phyloP scores from a whole-genome alignment of 2,888 invertebrate genomes.

The Lomographa bimaculata region DNA sequence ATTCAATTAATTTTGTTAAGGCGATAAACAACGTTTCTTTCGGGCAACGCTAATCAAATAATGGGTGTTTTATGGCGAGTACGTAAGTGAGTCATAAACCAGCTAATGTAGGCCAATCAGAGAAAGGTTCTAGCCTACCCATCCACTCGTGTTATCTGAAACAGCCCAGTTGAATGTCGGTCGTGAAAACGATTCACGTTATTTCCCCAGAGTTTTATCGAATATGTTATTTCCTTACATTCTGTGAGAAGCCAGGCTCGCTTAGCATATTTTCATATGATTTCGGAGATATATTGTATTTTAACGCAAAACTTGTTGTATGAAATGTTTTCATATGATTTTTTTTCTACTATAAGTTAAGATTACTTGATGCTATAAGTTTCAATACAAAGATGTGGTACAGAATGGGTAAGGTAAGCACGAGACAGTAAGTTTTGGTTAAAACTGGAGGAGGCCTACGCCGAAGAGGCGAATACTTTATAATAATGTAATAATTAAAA shows the following conservation, averaged over 20 bases:
- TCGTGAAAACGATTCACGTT: conserved; percentile 58
- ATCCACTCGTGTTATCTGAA: conserved; percentile 47
- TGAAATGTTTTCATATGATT: no score
- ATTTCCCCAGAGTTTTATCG: conserved; percentile 55
- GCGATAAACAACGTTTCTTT: conserved; percentile 29
- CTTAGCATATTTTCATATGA: conserved; percentile 13
- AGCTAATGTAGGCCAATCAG: conserved; percentile 48
- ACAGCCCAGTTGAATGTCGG: conserved; percentile 54
- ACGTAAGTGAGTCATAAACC: conserved; percentile 43
- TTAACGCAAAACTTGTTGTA: no score
- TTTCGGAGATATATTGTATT: no score
- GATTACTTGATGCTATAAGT: no score
- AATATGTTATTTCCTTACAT: conserved; percentile 31
- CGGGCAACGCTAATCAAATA: conserved; percentile 46
- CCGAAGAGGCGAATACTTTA: no score
- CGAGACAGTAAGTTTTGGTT: no score
- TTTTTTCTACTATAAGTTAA: no score
- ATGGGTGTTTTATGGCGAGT: conserved; percentile 44
- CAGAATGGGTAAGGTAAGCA: no score
- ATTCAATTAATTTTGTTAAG: conserved; percentile 28
- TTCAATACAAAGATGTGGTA: no score
- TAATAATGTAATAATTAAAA: no score
- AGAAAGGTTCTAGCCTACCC: conserved; percentile 43
- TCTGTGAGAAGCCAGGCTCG: conserved; percentile 22
- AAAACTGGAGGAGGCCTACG: no score